Base-by-base conservation (phyloP, 2,113 vertebrate genomes). In the Progne subis region DNA sequence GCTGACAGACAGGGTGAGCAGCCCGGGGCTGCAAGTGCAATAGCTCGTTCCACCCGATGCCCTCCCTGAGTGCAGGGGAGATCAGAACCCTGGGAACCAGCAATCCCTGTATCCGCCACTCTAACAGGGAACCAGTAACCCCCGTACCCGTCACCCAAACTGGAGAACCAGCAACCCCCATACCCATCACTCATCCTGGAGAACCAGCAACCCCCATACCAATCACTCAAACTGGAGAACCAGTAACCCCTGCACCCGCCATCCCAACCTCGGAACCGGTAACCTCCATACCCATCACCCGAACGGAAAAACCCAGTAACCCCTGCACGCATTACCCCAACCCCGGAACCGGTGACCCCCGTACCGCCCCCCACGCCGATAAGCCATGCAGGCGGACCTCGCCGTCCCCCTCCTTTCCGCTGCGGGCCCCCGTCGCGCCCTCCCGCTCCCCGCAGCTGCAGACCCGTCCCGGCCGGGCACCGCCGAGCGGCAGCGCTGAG, bases 71-170 rank as follows among this genome's bases (percentile, higher is more conserved):
- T 8, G 2, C 44, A 32, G 10, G 37, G 24, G 5, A 34, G 12
- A 59, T 5, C 37, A 2, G n/a, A 0, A 24, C 23, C 19, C 9
- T 18, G 10, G 18, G n/a, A n/a, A 46, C 50, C 49, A 11, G 59
- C 4, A 31, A 61, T 26, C 7, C 19, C 46, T 18, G 6, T 3
- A 18, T 3, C 39, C 11, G 5, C 3, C 9, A 25, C 4, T 32
- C 41, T 0, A 16, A 2, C n/a, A 3, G 2, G 1, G 8, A 12
- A 44, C 18, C 63, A 7, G 15, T 19, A 13, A 67, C 12, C 6
- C 23, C 43, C 2, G 2, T 0, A 47, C 6, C 18, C 9, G 0
- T 0, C 16, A 31, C 20, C 8, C 31, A 0, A 18, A 2, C 25
- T 3, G 14, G 3, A 9, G 4, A 52, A 52, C 29, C 34, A 16